Base-by-base conservation (phyloP, 2,797 vertebrate species). In the Ciconia nigra region DNA sequence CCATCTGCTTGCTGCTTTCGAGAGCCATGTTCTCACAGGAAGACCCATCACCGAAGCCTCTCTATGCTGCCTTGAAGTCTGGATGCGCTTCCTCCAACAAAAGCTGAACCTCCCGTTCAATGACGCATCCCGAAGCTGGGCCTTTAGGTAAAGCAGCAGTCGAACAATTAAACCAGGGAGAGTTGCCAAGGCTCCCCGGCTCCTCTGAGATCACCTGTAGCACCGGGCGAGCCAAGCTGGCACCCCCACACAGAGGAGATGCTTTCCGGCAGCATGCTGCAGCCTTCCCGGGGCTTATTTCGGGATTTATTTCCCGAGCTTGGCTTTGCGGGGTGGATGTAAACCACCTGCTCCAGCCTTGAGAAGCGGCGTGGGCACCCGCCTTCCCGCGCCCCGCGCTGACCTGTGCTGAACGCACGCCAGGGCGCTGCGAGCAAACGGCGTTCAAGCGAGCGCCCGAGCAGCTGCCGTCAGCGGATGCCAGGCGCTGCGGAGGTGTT, bases 191-290 rank as follows among this genome's bases (percentile, higher is more conserved):
- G 61, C 28, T 87, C 28, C 12, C 29, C 0, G 0, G 55, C 13
- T 58, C 28, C 33, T 79, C 63, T 8, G 14, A 80, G 42, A 62
- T 67, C 67, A 76, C 89, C 81, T 46, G 70, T 31, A 77, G 79
- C 69, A 33, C n/a, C 0, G 3, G 47, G 29, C 1, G 18, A 89
- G 59, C 49, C 22, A 33, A 76, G 26, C 88, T 62, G 57, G n/a
- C 42, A 61, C 21, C 46, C 13, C 18, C 0, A 5, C 6, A 2
- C 0, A 0, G 22, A 49, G 49, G 29, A 44, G 61, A 37, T 19
- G 42, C 59, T 73, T 59, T 37, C 61, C 2, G 0, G 46, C 1
- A 0, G 18, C 0, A 1, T 18, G 29, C 67, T 51, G n/a, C 51
- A 74, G 25, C 71, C 47, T 66, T 79, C 51, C 39, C 0, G 1